Percentiles rank a stretch among this genome's conserved stretches.
Conservation (phyloP, 2,113 vertebrate species). For the Ageneiosus marmoratus region DNA sequence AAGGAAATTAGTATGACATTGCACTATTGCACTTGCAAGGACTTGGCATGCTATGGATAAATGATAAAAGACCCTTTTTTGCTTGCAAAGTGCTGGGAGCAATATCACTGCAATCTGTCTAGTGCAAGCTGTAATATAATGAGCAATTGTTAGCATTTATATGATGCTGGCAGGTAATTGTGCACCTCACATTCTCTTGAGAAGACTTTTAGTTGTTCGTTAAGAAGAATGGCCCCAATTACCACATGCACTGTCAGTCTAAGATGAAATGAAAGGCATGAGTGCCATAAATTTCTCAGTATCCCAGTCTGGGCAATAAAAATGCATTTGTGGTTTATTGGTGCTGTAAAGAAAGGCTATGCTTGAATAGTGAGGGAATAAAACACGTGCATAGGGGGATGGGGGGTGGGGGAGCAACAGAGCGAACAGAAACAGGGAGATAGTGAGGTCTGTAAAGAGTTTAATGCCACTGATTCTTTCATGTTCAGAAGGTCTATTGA, state of each 20-base stretch:
- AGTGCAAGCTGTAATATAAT: conserved; percentile 42
- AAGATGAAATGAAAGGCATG: conserved; percentile 37
- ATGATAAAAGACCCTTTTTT: conserved; percentile 33
- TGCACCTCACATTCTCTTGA: background rate
- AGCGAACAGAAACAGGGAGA: background rate
- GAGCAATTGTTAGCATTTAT: conserved; percentile 43
- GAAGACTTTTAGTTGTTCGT: conserved; percentile 33
- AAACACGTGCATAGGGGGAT: background rate
- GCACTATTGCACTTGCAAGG: conserved; percentile 39
- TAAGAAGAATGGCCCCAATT: conserved; percentile 47
- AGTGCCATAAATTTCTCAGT: conserved; percentile 45
- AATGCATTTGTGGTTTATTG: conserved; percentile 51
- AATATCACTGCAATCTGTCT: conserved; percentile 42
- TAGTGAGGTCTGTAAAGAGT: conserved; percentile 3
- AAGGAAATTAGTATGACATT: conserved; percentile 18
- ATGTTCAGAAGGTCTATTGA: background rate
- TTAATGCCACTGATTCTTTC: background rate
- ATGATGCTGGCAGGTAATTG: conserved; percentile 12
- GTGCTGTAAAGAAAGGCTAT: conserved; percentile 41
- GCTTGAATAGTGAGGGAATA: conserved; percentile 19
- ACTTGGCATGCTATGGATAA: conserved; percentile 40
- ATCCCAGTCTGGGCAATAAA: conserved; percentile 42
- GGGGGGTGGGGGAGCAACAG: background rate
- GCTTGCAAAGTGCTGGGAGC: conserved; percentile 32
- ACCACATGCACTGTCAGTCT: conserved; percentile 32